A percentile compares a stretch with the other conserved stretches of the same genome.
phyloP scores from a whole-genome alignment of 2,113 vertebrate species.

The Silurus asotus region DNA sequence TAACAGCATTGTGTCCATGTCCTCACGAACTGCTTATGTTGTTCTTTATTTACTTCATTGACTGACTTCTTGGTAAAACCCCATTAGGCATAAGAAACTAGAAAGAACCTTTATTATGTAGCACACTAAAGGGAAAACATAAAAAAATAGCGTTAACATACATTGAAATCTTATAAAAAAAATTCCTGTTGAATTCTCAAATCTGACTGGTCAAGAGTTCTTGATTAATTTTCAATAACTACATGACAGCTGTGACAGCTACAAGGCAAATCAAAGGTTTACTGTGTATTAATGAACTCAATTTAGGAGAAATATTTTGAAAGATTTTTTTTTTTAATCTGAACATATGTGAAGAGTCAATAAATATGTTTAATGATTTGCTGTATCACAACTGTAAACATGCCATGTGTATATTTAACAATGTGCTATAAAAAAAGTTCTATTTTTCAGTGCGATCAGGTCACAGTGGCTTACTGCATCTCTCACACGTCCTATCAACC shows the following conservation, averaged over 20 bases:
- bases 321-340: neutral
- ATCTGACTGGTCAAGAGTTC: neutral
- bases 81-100: neutral
- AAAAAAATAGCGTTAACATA: neutral
- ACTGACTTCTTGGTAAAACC: neutral
- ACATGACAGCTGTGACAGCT: neutral
- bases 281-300: neutral
- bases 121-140: neutral
- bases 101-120: neutral
- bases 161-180: neutral
- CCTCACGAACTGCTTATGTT: neutral
- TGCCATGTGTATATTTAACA: neutral
- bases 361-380: too few relatives aligned
- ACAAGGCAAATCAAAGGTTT: neutral
- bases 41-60: neutral
- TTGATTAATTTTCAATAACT: neutral
- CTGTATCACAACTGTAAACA: neutral
- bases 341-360: too few relatives aligned
- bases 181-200: neutral
- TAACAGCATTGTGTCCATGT: constrained; percentile 33
- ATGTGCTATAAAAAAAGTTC: neutral
- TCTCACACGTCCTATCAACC: neutral
- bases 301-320: neutral
- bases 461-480: neutral
- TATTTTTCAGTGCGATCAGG: neutral